A percentile compares a stretch with the other conserved stretches of the same genome.
Evolutionary conservation across 2,113 vertebrate species (phyloP).

Genomic region (Lagenorhynchus albirostris): DNA sequence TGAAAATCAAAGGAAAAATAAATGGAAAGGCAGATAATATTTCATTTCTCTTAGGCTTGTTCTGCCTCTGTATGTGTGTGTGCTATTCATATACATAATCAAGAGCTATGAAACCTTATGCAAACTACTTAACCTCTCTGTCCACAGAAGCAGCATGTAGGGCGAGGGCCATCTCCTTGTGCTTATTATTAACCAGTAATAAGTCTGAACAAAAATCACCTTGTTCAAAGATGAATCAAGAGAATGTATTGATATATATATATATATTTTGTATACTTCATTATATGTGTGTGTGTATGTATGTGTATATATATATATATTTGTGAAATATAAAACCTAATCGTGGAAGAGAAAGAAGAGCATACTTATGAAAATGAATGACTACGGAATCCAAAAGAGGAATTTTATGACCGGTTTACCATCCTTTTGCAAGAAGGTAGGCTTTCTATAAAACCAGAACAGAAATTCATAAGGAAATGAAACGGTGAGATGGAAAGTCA

Average conservation of each 20-base stretch:
- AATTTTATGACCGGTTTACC: background rate
- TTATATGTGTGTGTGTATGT: background rate
- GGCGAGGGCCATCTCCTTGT: background rate
- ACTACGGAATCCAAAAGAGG: background rate
- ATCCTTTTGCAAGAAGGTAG: background rate
- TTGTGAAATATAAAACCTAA: background rate
- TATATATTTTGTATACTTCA: background rate
- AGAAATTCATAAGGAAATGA: background rate
- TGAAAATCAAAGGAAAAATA: conserved; percentile 16
- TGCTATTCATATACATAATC: background rate
- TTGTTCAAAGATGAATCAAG: conserved; percentile 13
- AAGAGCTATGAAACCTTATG: background rate
- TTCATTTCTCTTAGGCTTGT: background rate
- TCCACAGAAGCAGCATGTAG: background rate
- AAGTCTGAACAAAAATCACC: background rate
- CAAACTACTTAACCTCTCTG: background rate
- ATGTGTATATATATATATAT: background rate
- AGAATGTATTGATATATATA: background rate
- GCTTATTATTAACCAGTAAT: background rate
- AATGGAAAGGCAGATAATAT: conserved; percentile 3
- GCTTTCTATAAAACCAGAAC: background rate
- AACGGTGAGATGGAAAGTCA: background rate
- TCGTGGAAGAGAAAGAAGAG: background rate
- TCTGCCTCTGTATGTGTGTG: background rate
- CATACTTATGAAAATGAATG: background rate